Base-by-base conservation (phyloP, 2,888 invertebrate genomes). In the Acleris sparsana region DNA sequence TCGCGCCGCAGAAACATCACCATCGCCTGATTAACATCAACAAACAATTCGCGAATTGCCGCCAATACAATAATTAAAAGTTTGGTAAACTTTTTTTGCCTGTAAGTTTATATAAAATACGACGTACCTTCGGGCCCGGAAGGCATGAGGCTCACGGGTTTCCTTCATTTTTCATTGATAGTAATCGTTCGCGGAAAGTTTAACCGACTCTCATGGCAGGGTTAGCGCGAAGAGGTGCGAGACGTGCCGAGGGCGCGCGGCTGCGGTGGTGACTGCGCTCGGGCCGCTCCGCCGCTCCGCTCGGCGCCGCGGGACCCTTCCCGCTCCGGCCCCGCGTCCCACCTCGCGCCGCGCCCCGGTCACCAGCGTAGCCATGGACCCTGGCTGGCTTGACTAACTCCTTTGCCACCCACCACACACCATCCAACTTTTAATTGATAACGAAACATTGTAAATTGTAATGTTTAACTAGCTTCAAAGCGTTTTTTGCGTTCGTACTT, bases 181-280 rank as follows among this genome's bases (percentile, higher is more conserved):
- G 75, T 79, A 71, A 73, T 53, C 64, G 72, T 76, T 69, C 75
- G 73, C 72, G 80, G 77, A 86, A 87, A 87, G 79, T 87, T 87
- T 86, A 73, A 76, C 74, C 84, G 86, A 80, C 76, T 75, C 85
- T 75, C 85, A 86, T 86, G 71, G 80, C 83, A 80, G 76, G 77
- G 78, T 74, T 75, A 76, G 74, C 70, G 65, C 75, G 72, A 70
- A 59, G 51, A 57, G 52, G 56, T 55, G 69, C 62, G 69, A 61
- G 48, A 69, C 79, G 79, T 70, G 71, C 59, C 61, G 18, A 53
- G 62, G 63, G 57, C 75, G 74, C 77, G 71, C 71, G 72, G 67
- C 72, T 77, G 73, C 78, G 72, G 70, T 75, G 72, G 73, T 72
- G 76, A 85, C 86, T 86, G 83, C 75, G 63, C 69, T 70, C 51